phyloP scores from a whole-genome alignment of 2,797 vertebrate genomes.

The Sebastes kiyomatsui region DNA sequence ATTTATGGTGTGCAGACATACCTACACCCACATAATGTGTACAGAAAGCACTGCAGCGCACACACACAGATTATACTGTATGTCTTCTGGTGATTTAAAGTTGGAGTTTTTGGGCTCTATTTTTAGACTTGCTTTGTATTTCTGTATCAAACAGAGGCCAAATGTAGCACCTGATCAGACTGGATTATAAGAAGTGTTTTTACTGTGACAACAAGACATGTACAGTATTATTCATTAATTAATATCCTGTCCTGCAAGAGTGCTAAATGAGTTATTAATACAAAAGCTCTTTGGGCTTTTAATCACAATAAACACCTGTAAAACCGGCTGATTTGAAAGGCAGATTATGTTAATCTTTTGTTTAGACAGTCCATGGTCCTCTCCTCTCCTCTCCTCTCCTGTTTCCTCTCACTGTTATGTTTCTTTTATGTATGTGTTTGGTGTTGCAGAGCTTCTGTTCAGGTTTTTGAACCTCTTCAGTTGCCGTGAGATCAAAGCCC shows the following conservation, averaged over 20 bases:
- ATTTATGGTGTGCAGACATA: slow-evolving; percentile 18
- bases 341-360: slow-evolving; percentile 71
- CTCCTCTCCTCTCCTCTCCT: background rate
- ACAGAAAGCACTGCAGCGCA: background rate
- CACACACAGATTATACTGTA: background rate
- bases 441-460: background rate
- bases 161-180: slow-evolving; percentile 21
- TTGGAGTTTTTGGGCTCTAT: background rate
- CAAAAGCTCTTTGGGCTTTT: slow-evolving; percentile 53
- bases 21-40: background rate
- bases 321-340: slow-evolving; percentile 65
- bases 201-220: background rate
- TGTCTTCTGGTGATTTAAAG: slow-evolving; percentile 1
- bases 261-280: slow-evolving; percentile 53
- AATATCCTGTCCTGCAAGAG: slow-evolving; percentile 6
- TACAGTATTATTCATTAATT: slow-evolving; percentile 34
- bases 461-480: slow-evolving; percentile 5
- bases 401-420: background rate
- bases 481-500: slow-evolving; percentile 17
- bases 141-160: slow-evolving; percentile 24
- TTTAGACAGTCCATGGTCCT: slow-evolving; percentile 46
- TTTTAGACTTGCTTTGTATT: slow-evolving; percentile 27
- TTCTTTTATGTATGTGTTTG: background rate
- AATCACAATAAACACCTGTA: slow-evolving; percentile 71
- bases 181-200: slow-evolving; percentile 32